Evolutionary conservation across 2,888 invertebrate genomes (phyloP).

Genomic region (Drosophila glabriapex): DNA sequence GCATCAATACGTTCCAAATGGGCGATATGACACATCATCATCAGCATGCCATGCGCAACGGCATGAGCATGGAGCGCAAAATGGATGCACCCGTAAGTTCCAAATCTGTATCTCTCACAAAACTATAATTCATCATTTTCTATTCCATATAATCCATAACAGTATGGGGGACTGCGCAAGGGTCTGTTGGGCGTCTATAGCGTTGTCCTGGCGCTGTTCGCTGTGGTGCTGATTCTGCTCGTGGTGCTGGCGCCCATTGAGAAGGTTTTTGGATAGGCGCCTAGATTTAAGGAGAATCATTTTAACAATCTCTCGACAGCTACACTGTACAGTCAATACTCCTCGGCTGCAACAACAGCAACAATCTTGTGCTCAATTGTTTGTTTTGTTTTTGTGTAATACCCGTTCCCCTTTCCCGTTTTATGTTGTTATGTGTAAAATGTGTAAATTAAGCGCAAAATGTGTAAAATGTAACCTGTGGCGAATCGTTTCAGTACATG

Average conservation of each 20-base stretch:
- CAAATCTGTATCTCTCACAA: background rate
- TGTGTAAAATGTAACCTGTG: slow-evolving; percentile 55
- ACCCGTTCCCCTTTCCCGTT: slow-evolving; percentile 31
- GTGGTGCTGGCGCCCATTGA: slow-evolving; percentile 91
- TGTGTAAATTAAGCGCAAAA: slow-evolving; percentile 50
- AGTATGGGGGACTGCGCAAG: slow-evolving; percentile 93
- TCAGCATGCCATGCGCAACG: slow-evolving; percentile 86
- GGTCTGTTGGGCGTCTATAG: slow-evolving; percentile 92
- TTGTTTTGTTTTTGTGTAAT: slow-evolving; percentile 15
- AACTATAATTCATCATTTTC: background rate
- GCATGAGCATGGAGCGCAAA: slow-evolving; percentile 89
- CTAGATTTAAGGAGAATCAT: slow-evolving; percentile 11
- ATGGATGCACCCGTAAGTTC: slow-evolving; percentile 91
- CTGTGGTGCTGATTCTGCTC: slow-evolving; percentile 90
- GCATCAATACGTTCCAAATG: slow-evolving; percentile 94
- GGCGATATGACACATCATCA: slow-evolving; percentile 88
- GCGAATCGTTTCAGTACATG: slow-evolving; percentile 73
- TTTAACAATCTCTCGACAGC: slow-evolving; percentile 24
- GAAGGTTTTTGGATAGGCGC: slow-evolving; percentile 86
- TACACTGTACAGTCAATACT: slow-evolving; percentile 37
- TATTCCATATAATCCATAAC: slow-evolving; percentile 54
- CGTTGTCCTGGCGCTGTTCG: slow-evolving; percentile 89
- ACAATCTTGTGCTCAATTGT: slow-evolving; percentile 44
- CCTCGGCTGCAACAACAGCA: slow-evolving; percentile 27
- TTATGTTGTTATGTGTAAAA: slow-evolving; percentile 70